Evolutionary conservation across 2,797 vertebrate species (phyloP), one percentile per base, ranked within the genome.

Genomic region (Danio tinwini): DNA sequence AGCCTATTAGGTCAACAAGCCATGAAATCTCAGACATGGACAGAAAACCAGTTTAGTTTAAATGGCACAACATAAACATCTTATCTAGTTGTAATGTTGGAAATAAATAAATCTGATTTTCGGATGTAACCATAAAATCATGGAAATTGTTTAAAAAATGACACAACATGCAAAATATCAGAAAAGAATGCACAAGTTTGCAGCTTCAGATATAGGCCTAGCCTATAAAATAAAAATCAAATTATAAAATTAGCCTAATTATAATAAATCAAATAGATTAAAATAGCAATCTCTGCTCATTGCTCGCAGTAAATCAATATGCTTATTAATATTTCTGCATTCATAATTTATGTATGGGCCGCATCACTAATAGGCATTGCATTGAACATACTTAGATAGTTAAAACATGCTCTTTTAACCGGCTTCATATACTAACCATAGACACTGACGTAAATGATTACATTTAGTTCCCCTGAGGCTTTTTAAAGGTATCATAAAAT

Each of bases 321-420:
- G 52, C 69, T 72, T 56, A 58, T 72, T 72, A 29, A 45, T 72
- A 58, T 72, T 16, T 44, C 53, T 58, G 40, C 13, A 45, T 58
- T 72, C 50, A 72, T 72, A 58, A 16, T 72, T 72, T 4, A 58
- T 45, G 69, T 9, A 58, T 58, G 17, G 40, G 58, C 53, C 12
- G 58, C 17, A 72, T 72, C 17, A 10, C 40, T 56, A 56, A 71
- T 56, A 45, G 16, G 40, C 12, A 72, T 45, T 58, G 52, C 39
- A 58, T 44, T 56, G 56, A 72, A 72, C 40, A 5, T 16, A 10
- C 12, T 44, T 14, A 56, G 6, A 21, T 72, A 7, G 42, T 56
- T 56, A 58, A 53, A 39, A 21, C 53, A 6, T 6, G 1, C 14
- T 21, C 52, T 72, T 56, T 52, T 44, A 29, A 44, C 29, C 39